Evolutionary conservation across 2,888 invertebrate genomes (phyloP).

Genomic region (Athalia circularis): DNA sequence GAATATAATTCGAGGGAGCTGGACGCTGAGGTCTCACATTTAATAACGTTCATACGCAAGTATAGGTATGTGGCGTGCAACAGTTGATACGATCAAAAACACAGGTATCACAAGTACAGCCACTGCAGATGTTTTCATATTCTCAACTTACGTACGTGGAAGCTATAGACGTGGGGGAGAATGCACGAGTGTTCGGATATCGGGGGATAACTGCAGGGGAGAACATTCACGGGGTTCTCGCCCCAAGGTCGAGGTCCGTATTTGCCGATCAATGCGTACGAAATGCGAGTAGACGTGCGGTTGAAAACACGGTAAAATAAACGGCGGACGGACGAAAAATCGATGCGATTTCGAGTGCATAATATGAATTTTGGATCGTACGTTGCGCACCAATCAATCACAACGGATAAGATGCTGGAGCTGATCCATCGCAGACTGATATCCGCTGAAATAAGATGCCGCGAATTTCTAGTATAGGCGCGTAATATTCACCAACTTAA

Average conservation of each 20-base stretch:
- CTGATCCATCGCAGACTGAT: no score
- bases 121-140: not conserved
- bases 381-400: no score
- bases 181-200: not conserved
- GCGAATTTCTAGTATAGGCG: not conserved
- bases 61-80: no score
- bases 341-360: not conserved
- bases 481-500: not conserved
- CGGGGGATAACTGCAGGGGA: not conserved
- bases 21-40: no score
- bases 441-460: not conserved
- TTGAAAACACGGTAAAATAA: no score
- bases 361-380: not conserved
- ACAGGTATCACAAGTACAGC: not conserved
- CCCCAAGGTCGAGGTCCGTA: slow-evolving; percentile 41
- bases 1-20: no score
- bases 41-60: no score
- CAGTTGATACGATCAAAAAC: no score
- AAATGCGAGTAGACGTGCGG: slow-evolving; percentile 1
- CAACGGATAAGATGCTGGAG: no score
- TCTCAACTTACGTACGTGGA: no score
- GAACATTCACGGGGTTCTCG: slow-evolving; percentile 13
- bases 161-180: not conserved
- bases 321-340: not conserved
- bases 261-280: slow-evolving; percentile 21